Evolutionary conservation across 92 coral and sea anemone genomes (phyloP).

Genomic region (Epizoanthus stellaris): DNA sequence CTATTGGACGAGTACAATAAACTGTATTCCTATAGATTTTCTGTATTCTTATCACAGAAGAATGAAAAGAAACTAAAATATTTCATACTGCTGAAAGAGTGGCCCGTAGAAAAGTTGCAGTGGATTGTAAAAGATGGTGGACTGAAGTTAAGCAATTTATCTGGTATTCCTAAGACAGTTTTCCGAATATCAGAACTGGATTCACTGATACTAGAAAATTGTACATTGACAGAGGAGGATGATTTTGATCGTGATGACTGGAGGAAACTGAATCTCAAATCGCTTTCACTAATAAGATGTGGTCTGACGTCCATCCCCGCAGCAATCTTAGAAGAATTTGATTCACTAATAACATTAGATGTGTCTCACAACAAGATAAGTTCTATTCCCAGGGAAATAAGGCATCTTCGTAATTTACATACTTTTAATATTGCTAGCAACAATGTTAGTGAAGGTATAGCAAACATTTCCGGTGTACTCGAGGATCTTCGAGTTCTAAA

Average conservation of each 20-base stretch:
- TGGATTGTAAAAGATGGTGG: constrained; percentile 34
- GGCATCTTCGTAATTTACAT: constrained; percentile 17
- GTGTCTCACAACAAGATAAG: constrained; percentile 48
- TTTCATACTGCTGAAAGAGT: constrained; percentile 43
- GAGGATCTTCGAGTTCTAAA: constrained; percentile 9
- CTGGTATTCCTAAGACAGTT: constrained; percentile 65
- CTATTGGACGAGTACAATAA: constrained; percentile 51
- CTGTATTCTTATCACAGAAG: constrained; percentile 49
- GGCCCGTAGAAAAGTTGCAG: constrained; percentile 62
- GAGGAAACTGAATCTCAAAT: constrained; percentile 43
- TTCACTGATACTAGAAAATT: constrained; percentile 29
- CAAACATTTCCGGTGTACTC: constrained; percentile 9
- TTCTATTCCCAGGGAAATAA: constrained; percentile 33
- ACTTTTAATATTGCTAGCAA: constrained; percentile 44
- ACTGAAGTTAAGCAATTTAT: constrained; percentile 40
- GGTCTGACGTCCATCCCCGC: constrained; percentile 43
- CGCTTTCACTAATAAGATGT: constrained; percentile 49
- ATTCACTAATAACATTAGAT: constrained; percentile 51
- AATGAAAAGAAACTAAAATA: constrained; percentile 55
- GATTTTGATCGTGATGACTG: constrained; percentile 40
- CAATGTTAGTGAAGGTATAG: constrained; percentile 48
- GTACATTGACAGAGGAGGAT: constrained; percentile 43
- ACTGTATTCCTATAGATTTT: constrained; percentile 49
- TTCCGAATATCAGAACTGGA: constrained; percentile 47
- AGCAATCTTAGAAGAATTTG: constrained; percentile 38